phyloP scores from a whole-genome alignment of 2,888 invertebrate species.

The Yponomeuta malinellus region DNA sequence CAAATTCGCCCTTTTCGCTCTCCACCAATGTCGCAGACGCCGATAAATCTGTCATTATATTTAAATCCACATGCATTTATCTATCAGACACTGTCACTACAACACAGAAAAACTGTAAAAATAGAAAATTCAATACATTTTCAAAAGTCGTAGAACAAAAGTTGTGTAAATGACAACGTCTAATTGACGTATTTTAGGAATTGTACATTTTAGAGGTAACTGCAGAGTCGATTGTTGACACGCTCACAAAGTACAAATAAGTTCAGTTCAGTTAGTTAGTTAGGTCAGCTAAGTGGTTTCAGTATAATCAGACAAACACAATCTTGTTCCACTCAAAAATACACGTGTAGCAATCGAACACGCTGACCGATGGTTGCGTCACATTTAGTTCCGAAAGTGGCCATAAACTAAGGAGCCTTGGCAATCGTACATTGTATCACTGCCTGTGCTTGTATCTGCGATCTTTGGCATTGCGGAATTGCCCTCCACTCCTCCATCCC shows the following conservation, averaged over 20 bases:
- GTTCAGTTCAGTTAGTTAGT: background rate
- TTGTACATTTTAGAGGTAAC: too few species aligned
- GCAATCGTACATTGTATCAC: constrained; percentile 40
- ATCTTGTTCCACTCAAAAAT: constrained; percentile 45
- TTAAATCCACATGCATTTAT: too few species aligned
- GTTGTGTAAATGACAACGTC: too few species aligned
- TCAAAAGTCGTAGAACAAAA: too few species aligned
- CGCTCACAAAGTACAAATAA: background rate
- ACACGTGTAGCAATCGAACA: constrained; percentile 23
- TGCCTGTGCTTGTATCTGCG: constrained; percentile 27
- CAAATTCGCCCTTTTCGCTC: too few species aligned
- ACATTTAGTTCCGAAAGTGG: constrained; percentile 61
- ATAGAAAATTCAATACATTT: too few species aligned
- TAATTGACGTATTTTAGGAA: too few species aligned
- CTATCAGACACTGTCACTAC: too few species aligned
- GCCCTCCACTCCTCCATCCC: constrained; percentile 39
- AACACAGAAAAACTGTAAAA: too few species aligned
- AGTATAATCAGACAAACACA: constrained; percentile 17
- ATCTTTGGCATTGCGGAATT: constrained; percentile 63
- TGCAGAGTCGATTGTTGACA: too few species aligned
- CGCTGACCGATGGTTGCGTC: constrained; percentile 43
- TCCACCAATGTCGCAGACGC: too few species aligned
- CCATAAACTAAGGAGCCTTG: constrained; percentile 67
- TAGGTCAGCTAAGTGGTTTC: background rate
- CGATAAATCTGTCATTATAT: too few species aligned